Conservation (phyloP, 2,113 vertebrate species). For the Cynopterus brachyotis region DNA sequence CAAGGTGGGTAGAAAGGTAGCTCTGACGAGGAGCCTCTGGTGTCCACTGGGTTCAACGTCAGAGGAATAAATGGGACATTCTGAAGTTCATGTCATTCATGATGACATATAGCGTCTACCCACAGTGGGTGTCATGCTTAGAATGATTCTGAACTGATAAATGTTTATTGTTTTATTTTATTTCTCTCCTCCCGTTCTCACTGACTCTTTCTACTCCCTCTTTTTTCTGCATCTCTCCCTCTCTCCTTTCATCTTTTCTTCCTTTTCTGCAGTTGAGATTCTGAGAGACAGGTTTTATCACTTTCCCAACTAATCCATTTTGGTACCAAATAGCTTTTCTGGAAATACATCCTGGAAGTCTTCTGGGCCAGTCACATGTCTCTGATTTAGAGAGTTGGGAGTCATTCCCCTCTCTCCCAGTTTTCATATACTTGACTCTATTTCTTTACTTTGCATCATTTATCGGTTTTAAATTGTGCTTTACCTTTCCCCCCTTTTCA, state of each 20-base stretch:
- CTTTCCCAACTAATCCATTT: not conserved
- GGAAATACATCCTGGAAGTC: not conserved
- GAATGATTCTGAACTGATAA: not conserved
- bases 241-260: not conserved
- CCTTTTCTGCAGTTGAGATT: not conserved
- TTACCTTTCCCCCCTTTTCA: not conserved
- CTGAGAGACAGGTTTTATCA: not conserved
- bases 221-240: accelerated
- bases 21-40: accelerated
- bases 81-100: accelerated
- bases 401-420: not conserved
- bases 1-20: constrained; percentile 84
- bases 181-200: not conserved
- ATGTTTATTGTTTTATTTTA: not conserved
- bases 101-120: accelerated
- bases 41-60: accelerated
- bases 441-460: not conserved
- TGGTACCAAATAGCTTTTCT: not conserved
- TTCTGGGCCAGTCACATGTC: not conserved
- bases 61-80: not conserved
- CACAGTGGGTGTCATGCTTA: not conserved
- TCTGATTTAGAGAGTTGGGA: not conserved
- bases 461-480: not conserved
- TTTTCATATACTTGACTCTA: not conserved
- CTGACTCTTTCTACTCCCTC: not conserved